These are phyloP conservation scores for Heliconius melpomene DNA, from an alignment of 1,140 invertebrate species.

Conservation along the genomic window DNA sequence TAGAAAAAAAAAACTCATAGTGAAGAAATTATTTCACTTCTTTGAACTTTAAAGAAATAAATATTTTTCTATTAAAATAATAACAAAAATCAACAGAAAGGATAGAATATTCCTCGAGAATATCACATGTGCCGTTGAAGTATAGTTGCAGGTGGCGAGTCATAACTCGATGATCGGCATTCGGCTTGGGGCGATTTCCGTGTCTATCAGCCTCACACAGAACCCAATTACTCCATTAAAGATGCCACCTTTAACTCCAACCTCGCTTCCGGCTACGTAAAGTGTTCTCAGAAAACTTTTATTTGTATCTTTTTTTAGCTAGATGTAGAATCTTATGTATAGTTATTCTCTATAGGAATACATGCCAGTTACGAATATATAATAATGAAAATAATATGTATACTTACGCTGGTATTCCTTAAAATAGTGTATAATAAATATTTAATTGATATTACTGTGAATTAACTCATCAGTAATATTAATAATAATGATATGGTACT, in stretches of 20 bases:
- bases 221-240: slow-evolving; percentile 45
- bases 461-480: too few relatives aligned
- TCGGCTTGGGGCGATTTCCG: slow-evolving; percentile 38
- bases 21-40: neutral
- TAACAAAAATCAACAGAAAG: neutral
- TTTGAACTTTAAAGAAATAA: neutral
- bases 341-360: neutral
- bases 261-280: slow-evolving; percentile 14
- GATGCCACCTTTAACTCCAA: slow-evolving; percentile 29
- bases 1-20: too few relatives aligned
- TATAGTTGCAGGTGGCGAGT: slow-evolving; percentile 23
- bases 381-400: too few relatives aligned
- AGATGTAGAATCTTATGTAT: neutral
- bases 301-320: neutral
- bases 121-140: neutral
- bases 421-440: too few relatives aligned
- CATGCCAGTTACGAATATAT: neutral
- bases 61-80: neutral
- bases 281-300: neutral
- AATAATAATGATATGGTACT: too few relatives aligned
- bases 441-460: too few relatives aligned
- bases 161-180: slow-evolving; percentile 38
- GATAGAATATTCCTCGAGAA: neutral
- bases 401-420: too few relatives aligned
- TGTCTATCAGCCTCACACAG: slow-evolving; percentile 33